These are phyloP conservation scores for Taeniopygia guttata DNA, from an alignment of 2,797 vertebrate genomes.

Conservation along the genomic window DNA sequence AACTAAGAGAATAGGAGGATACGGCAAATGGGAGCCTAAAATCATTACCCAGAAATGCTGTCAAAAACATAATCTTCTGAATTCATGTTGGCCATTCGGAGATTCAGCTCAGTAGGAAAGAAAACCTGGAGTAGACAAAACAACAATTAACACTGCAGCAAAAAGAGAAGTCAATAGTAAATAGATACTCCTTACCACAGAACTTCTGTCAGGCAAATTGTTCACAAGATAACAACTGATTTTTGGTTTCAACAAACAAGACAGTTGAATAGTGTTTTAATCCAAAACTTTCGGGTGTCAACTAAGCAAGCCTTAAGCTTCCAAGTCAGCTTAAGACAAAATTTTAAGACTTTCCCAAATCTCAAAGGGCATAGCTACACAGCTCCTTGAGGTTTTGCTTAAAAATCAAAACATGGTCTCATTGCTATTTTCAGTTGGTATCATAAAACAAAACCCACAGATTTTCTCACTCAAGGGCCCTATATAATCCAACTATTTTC, in stretches of 20 bases:
- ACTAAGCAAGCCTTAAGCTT: not conserved
- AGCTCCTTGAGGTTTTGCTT: not conserved
- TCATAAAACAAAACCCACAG: not conserved
- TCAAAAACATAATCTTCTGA: slow-evolving; percentile 95
- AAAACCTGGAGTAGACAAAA: slow-evolving; percentile 77
- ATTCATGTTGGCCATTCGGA: slow-evolving; percentile 90
- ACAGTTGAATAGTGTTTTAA: not conserved
- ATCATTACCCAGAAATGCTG: slow-evolving; percentile 87
- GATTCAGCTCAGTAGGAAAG: slow-evolving; percentile 92
- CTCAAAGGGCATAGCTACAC: not conserved
- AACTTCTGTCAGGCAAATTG: not conserved
- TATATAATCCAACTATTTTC: not conserved
- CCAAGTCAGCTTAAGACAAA: not conserved
- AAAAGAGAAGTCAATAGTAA: not conserved
- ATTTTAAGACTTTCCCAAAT: not conserved
- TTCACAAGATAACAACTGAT: not conserved
- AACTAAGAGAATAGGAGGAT: not conserved
- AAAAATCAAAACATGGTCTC: not conserved
- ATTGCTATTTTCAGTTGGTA: not conserved
- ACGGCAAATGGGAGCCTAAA: not conserved
- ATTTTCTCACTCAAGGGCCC: not conserved
- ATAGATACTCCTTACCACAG: not conserved
- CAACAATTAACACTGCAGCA: slow-evolving; percentile 24
- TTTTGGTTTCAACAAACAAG: not conserved
- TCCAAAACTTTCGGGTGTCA: not conserved